Evolutionary conservation across 1,140 invertebrate genomes (phyloP).

Genomic region (Ips typographus): DNA sequence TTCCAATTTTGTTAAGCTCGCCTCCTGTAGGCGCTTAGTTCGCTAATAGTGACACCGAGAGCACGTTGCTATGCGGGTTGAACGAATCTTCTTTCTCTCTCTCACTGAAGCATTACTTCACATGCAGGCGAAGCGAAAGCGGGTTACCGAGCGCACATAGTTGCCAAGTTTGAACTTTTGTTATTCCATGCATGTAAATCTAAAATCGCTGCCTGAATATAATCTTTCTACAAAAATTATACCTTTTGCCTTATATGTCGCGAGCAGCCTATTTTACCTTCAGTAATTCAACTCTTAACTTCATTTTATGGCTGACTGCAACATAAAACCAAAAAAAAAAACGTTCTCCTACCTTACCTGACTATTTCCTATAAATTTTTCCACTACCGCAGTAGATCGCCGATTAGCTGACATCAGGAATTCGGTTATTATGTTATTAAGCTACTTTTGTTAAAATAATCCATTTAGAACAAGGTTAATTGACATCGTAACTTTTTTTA

Average conservation of each 20-base stretch:
- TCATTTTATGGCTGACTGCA: no score
- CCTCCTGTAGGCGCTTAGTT: constrained; percentile 43
- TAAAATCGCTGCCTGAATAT: background rate
- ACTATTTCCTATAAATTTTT: background rate
- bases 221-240: constrained; percentile 3
- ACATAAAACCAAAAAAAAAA: no score
- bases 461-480: constrained; percentile 1
- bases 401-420: constrained; percentile 1
- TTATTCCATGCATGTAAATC: constrained; percentile 14
- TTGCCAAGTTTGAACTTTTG: constrained; percentile 27
- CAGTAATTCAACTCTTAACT: no score
- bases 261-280: no score
- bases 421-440: background rate
- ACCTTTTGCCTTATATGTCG: no score
- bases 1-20: constrained; percentile 44
- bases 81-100: constrained; percentile 33
- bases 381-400: background rate
- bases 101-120: constrained; percentile 30
- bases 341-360: background rate
- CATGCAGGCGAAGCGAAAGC: constrained; percentile 34
- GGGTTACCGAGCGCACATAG: constrained; percentile 27
- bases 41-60: constrained; percentile 42
- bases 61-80: constrained; percentile 47
- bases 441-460: constrained; percentile 6
- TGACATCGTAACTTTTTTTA: constrained; percentile 2